These are phyloP conservation scores for Amorpha juglandis DNA, from an alignment of 2,888 invertebrate species.

Conservation along the genomic window DNA sequence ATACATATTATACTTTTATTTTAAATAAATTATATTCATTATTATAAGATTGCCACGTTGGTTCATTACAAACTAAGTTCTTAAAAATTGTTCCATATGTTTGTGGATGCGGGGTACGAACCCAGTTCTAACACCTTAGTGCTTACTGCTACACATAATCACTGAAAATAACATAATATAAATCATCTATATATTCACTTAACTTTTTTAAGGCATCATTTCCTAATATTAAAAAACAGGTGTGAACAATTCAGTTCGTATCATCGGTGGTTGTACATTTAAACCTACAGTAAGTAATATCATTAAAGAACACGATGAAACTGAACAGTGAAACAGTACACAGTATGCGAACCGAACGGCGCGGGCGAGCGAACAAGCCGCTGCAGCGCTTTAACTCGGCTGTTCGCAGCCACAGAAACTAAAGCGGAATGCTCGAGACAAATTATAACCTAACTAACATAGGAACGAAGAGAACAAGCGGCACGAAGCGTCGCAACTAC, in stretches of 20 bases:
- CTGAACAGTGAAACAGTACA: background rate
- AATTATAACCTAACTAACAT: conserved; percentile 72
- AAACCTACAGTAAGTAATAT: conserved; percentile 61
- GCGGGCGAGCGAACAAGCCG: conserved; percentile 31
- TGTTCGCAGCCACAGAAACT: conserved; percentile 18
- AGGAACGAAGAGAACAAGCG: conserved; percentile 67
- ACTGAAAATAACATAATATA: conserved; percentile 82
- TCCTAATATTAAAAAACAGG: conserved; percentile 78
- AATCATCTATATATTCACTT: conserved; percentile 81
- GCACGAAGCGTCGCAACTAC: conserved; percentile 58
- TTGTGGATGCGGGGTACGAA: conserved; percentile 66
- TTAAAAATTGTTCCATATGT: conserved; percentile 81
- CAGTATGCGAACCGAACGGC: conserved; percentile 48
- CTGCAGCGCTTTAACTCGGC: background rate
- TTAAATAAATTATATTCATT: conserved; percentile 84
- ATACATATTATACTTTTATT: conserved; percentile 80
- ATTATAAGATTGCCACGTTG: conserved; percentile 81
- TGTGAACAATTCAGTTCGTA: conserved; percentile 68
- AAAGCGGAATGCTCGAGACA: conserved; percentile 75
- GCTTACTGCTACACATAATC: conserved; percentile 77
- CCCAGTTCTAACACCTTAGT: conserved; percentile 60
- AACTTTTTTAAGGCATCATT: conserved; percentile 81
- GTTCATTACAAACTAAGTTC: conserved; percentile 82
- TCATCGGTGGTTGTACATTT: conserved; percentile 78
- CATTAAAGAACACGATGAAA: conserved; percentile 13